phyloP scores from a whole-genome alignment of 2,797 vertebrate genomes.

The Pachyuromys duprasi region DNA sequence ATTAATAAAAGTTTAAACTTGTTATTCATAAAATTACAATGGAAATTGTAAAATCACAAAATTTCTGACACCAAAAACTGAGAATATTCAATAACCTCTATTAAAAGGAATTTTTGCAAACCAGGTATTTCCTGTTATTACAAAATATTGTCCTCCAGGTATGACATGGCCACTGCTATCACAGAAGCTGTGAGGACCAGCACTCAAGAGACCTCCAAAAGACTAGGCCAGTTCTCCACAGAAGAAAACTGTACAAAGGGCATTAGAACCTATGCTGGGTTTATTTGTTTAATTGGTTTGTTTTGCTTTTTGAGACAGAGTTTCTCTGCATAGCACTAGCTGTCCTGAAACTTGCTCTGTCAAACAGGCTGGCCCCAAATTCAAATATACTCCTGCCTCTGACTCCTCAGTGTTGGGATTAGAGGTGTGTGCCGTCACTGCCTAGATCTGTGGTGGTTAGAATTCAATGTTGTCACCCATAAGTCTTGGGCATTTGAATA shows the following conservation, averaged over 20 bases:
- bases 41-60: neutral
- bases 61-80: slow-evolving; percentile 26
- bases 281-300: too few relatives aligned
- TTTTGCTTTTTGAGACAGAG: too few relatives aligned
- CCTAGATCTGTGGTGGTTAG: neutral
- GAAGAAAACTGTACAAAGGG: neutral
- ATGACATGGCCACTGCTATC: neutral
- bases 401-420: too few relatives aligned
- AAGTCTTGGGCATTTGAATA: neutral
- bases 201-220: neutral
- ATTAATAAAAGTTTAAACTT: neutral
- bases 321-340: too few relatives aligned
- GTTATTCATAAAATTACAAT: neutral
- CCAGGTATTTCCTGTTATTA: neutral
- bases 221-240: neutral
- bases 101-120: neutral
- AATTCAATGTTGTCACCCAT: neutral
- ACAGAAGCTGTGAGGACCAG: neutral
- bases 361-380: too few relatives aligned
- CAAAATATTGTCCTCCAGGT: neutral
- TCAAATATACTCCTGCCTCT: too few relatives aligned
- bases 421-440: too few relatives aligned
- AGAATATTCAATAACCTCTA: neutral
- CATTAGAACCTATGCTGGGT: neutral
- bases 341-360: too few relatives aligned